Evolutionary conservation across 2,888 invertebrate genomes (phyloP), one percentile per base, ranked within the genome.

Genomic region (Octodonta nipae): DNA sequence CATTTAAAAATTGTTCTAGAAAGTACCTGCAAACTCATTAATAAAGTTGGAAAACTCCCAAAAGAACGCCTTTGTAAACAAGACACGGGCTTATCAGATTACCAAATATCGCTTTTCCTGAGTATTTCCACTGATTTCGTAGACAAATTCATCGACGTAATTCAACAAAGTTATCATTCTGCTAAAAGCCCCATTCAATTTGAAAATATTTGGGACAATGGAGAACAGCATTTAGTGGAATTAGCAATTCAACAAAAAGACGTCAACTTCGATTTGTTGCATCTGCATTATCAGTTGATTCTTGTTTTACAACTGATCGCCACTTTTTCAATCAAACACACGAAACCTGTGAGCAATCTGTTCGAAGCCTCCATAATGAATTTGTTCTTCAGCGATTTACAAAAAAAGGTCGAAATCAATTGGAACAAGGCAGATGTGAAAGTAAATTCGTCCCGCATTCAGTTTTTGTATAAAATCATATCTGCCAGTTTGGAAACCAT

Each of bases 1-100:
- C 85, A 89, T 51, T 64, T 92, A n/a, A 79, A 78, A 52, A 79
- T 82, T 48, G 69, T 75, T 11, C 74, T 88, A 50, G 83, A 87
- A 63, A 67, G 75, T 2, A 68, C 76, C 13, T 78, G 79, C 38
- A 77, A 80, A 45, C 65, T 89, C 12, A 73, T 78, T 42, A 84
- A 82, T 50, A 88, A 80, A 64, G 73, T 78, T 3, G 84, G 89
- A 1, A 83, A 84, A 57, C 61, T 85, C 30, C 88, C 89, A 0
- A 87, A 85, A 58, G 88, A 89, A 48, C 71, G 81, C 41, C 64
- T 88, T 30, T 87, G 86, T 45, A 64, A 72, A 35, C 84, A 84
- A 64, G 82, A 82, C 42, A 68, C 81, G 13, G 80, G 80, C 7
- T 66, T 84, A 40, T 70, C 76, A 3, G 76, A 79, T 42, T 63